A percentile compares a stretch with the other conserved stretches of the same genome.
Conservation (phyloP, 2,888 invertebrate species). For the Phaedon cochleariae region DNA sequence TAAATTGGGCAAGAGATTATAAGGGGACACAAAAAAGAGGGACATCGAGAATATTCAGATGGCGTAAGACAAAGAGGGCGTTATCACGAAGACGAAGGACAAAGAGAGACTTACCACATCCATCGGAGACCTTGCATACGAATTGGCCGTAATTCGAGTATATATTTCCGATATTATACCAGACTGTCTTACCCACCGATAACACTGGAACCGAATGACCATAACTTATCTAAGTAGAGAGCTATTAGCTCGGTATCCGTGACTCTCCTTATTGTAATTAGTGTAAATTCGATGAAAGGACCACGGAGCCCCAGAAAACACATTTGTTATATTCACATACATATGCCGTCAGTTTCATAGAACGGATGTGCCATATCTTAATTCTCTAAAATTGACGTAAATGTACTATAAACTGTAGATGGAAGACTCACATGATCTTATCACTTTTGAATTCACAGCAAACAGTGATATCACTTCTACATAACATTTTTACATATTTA, state of each 20-base stretch:
- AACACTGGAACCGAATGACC: constrained; percentile 47
- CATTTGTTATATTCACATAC: too few relatives aligned
- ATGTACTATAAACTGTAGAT: too few relatives aligned
- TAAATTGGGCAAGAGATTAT: background rate
- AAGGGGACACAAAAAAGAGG: constrained; percentile 1
- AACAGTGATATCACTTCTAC: too few relatives aligned
- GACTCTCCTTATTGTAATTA: constrained; percentile 26
- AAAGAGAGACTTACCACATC: constrained; percentile 35
- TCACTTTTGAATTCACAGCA: too few relatives aligned
- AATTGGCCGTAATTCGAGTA: constrained; percentile 55
- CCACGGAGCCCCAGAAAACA: too few relatives aligned
- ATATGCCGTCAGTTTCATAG: too few relatives aligned
- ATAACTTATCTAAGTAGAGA: constrained; percentile 46
- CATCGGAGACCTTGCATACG: constrained; percentile 54
- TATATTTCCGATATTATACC: constrained; percentile 56
- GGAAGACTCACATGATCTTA: too few relatives aligned
- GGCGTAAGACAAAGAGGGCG: constrained; percentile 16
- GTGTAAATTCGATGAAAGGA: constrained; percentile 24
- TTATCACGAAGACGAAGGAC: constrained; percentile 10
- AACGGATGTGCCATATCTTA: too few relatives aligned
- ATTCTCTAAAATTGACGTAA: too few relatives aligned
- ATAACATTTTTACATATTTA: too few relatives aligned
- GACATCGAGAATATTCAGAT: constrained; percentile 25
- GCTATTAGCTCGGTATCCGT: constrained; percentile 16
- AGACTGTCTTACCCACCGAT: constrained; percentile 55